Evolutionary conservation across 2,113 vertebrate species (phyloP), one percentile per base, ranked within the genome.

Genomic region (Bos taurus): DNA sequence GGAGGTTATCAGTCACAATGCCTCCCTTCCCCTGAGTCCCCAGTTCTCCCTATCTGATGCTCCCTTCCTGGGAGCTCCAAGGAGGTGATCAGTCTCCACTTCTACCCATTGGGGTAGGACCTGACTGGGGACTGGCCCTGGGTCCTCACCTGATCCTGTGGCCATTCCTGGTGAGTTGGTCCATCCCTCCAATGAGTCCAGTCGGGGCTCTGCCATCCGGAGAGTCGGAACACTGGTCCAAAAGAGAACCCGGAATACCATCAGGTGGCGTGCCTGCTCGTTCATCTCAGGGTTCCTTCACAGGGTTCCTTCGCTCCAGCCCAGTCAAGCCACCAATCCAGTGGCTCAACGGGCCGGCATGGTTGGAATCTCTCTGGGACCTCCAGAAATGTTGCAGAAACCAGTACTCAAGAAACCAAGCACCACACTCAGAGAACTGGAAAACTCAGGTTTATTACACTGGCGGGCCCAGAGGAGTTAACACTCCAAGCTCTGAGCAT

Each of bases 181-280:
- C n/a, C 5, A 0, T 71, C 64, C n/a, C n/a, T 71, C 19, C 64
- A 36, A 23, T 71, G n/a, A 36, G 19, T 23, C 19, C 64, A 36
- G 9, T 36, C 10, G 1, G n/a, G n/a, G n/a, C n/a, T 71, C 2
- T 0, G n/a, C 17, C n/a, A 36, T 71, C 19, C 21, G 2, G 64
- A 71, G 64, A 71, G 19, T 71, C 19, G 4, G 0, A 71, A 36
- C 5, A 11, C 64, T 36, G n/a, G 64, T 71, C 64, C 19, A n/a
- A 71, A 71, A 71, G n/a, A 36, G 64, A 23, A 71, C 9, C 19
- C 2, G 0, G 9, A 71, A 36, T 36, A 71, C 64, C 0, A 0
- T 36, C 64, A 71, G 17, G 8, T 1, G 4, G 8, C 4, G 0
- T 0, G 0, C 2, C n/a, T 71, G n/a, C n/a, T 23, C 0, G 1